Evolutionary conservation across 2,888 invertebrate species (phyloP), one percentile per base, ranked within the genome.

Genomic region (Scelioninae gen. 2): DNA sequence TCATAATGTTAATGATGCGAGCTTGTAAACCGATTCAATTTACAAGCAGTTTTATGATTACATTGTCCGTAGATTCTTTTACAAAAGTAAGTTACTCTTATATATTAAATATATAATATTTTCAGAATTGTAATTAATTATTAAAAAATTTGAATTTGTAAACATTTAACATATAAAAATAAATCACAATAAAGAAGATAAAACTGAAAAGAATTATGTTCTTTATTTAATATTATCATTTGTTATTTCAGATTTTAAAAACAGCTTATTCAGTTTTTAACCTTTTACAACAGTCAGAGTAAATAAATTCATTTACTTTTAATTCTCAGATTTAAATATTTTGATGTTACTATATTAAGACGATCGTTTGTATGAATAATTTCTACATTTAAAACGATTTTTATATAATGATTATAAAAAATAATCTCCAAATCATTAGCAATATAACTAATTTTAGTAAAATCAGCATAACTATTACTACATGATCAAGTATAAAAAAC

Each of bases 31-130:
- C 80, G 6, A 76, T 83, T 7, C 73, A 69, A 41, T 78, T 80
- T 22, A 80, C 79, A 7, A 80, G 79, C 64, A 75, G 74, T 15
- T 76, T 77, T 13, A 73, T 83, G 35, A 71, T 81, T 11, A 78
- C 74, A 9, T 65, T 83, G 7, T 78, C 81, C 2, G 74, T 83
- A 2, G 76, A 79, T 28, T 81, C 80, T n/a, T 83, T 80, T 61
- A 78, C 78, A 61, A 77, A 75, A 63, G 82, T 81, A 72, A 74
- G 73, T 50, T 41, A 55, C 43, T 63, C 31, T 67, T 28, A 11
- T 11, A 28, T 15, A 1, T 31, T 35, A 11, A n/a, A n/a, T n/a
- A n/a, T n/a, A n/a, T n/a, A n/a, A n/a, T n/a, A n/a, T n/a, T n/a
- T n/a, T n/a, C n/a, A n/a, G n/a, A n/a, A n/a, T n/a, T 22, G 22